Conservation (phyloP, 1,140 invertebrate species). For the Drosophila triauraria region DNA sequence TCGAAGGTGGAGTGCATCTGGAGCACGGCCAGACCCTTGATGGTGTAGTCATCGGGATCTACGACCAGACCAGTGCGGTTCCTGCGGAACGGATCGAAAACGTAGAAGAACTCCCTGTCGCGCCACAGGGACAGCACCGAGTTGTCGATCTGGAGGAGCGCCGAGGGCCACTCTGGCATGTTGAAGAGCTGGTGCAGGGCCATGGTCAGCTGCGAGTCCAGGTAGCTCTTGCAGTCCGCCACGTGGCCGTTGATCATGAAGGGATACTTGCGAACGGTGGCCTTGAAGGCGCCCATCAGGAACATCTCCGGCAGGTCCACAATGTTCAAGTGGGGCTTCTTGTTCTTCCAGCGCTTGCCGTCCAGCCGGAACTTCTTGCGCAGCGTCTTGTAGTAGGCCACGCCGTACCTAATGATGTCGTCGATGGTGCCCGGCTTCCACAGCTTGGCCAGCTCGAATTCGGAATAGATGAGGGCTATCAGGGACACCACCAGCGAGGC, state of each 20-base stretch:
- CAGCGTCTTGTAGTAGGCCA: slow-evolving; percentile 74
- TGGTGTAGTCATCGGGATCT: slow-evolving; percentile 75
- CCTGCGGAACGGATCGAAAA: slow-evolving; percentile 85
- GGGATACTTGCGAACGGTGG: slow-evolving; percentile 68
- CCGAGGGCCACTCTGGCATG: slow-evolving; percentile 82
- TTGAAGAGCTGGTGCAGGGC: slow-evolving; percentile 78
- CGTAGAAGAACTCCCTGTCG: slow-evolving; percentile 85
- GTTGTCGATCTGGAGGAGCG: slow-evolving; percentile 84
- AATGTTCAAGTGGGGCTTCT: slow-evolving; percentile 77
- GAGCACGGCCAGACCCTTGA: slow-evolving; percentile 70
- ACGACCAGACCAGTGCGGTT: slow-evolving; percentile 70
- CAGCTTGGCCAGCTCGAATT: slow-evolving; percentile 67
- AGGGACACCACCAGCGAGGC: slow-evolving; percentile 71
- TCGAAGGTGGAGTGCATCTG: slow-evolving; percentile 80
- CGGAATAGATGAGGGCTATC: slow-evolving; percentile 72
- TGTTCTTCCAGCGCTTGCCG: slow-evolving; percentile 75
- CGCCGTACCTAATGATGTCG: slow-evolving; percentile 72
- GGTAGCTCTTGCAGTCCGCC: slow-evolving; percentile 67
- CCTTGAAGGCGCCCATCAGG: slow-evolving; percentile 78
- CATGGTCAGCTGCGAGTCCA: slow-evolving; percentile 79
- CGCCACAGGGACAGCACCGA: slow-evolving; percentile 85
- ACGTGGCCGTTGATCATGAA: slow-evolving; percentile 78
- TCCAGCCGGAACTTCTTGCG: slow-evolving; percentile 72
- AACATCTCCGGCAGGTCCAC: slow-evolving; percentile 79
- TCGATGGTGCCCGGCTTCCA: slow-evolving; percentile 73